phyloP scores from a whole-genome alignment of 37 sponge, comb jelly and placozoan genomes.

The Petrosia ficiformis region DNA sequence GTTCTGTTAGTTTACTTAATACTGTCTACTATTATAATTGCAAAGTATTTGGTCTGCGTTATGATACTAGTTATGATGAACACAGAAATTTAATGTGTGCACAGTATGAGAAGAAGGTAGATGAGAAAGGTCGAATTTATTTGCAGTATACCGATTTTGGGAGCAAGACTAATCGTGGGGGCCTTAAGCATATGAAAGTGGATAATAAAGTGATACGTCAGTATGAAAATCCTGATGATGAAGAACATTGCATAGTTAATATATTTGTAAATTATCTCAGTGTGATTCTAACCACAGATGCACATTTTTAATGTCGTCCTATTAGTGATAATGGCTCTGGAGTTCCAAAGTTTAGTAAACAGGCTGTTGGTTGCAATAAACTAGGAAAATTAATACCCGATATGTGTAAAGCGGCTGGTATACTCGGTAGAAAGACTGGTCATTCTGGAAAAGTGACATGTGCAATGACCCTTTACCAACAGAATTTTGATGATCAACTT shows the following conservation, averaged over 20 bases:
- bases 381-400: slow-evolving; percentile 12
- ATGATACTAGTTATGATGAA: no score
- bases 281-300: background rate
- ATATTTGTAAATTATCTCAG: slow-evolving; percentile 9
- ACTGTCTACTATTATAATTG: no score
- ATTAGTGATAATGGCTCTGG: slow-evolving; percentile 13
- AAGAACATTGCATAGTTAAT: slow-evolving; percentile 34
- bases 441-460: no score
- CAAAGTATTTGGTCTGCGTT: no score
- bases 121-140: slow-evolving; percentile 16
- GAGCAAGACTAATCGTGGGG: slow-evolving; percentile 37
- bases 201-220: slow-evolving; percentile 9
- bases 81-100: slow-evolving; percentile 8
- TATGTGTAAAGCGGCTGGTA: slow-evolving; percentile 38
- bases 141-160: slow-evolving; percentile 24
- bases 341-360: slow-evolving; percentile 8
- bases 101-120: slow-evolving; percentile 22
- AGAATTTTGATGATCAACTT: no score
- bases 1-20: no score
- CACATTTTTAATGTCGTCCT: slow-evolving; percentile 27
- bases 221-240: slow-evolving; percentile 23
- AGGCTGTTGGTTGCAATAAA: slow-evolving; percentile 23
- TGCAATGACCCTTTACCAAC: no score
- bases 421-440: slow-evolving; percentile 11
- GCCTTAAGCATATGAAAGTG: slow-evolving; percentile 30